Base-by-base conservation (phyloP, 2,797 vertebrate genomes). In the Luscinia megarhynchos region DNA sequence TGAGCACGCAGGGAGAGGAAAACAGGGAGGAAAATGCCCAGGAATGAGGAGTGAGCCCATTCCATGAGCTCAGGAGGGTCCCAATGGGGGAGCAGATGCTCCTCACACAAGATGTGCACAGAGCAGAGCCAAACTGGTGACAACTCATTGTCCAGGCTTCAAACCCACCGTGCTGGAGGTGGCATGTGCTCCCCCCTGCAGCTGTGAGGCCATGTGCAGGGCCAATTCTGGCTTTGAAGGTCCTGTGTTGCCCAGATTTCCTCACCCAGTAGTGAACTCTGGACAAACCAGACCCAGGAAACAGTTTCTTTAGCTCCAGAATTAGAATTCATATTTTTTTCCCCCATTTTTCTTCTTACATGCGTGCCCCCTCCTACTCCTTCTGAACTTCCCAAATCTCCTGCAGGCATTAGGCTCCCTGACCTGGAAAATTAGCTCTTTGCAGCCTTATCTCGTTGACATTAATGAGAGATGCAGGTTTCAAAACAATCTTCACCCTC, bases 351-450 rank as follows among this genome's bases (percentile, higher is more conserved):
- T 41, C 12, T 18, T 91, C 63, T 63, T 27, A 76, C 74, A 72
- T 63, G 55, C 4, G 2, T 48, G 45, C 36, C 53, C 36, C 15
- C 46, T 67, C 68, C 75, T 80, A 38, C 67, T 61, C 70, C 63
- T 76, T 76, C 89, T 67, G 67, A 91, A 63, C 87, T 88, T 88
- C 91, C 89, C 92, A 79, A 69, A 61, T 21, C 55, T 86, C 79
- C 85, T 0, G 1, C 51, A 93, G 95, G 82, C 82, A 67, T 48
- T 13, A 55, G 69, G 67, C 59, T 95, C 81, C 88, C 78, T 89
- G 93, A 83, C 93, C 86, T 94, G 90, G 86, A 90, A 96, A 95
- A 94, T 1, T 46, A 89, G 87, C 46, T 2, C 1, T 83, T 86
- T 50, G 55, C 62, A 78, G 87, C 83, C 90, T 73, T 48, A 86